Percentiles rank a stretch among this genome's conserved stretches.
Evolutionary conservation across 2,113 vertebrate species (phyloP).

Genomic region (Macaca nemestrina): DNA sequence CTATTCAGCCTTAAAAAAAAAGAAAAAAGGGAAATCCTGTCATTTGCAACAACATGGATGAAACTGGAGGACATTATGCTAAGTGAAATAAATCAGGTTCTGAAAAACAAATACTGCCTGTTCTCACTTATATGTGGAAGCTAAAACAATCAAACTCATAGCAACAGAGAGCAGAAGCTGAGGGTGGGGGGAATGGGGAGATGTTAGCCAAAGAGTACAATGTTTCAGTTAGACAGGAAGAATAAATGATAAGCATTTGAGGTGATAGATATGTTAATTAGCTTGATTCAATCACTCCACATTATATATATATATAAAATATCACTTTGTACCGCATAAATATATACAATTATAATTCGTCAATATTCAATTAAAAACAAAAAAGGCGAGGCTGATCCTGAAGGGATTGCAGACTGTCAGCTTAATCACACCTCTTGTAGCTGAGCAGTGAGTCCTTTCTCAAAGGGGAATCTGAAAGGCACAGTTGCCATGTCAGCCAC

Average conservation of each 20-base stretch:
- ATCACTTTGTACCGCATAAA: not conserved
- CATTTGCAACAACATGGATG: not conserved
- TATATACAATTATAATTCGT: not conserved
- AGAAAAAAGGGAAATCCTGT: not conserved
- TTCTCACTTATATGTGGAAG: not conserved
- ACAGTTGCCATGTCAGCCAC: too few species aligned
- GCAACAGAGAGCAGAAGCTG: not conserved
- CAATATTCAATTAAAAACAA: not conserved
- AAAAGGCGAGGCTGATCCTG: not conserved
- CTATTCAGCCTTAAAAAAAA: not conserved
- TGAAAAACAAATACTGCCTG: not conserved
- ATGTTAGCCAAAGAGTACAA: not conserved
- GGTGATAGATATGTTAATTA: not conserved
- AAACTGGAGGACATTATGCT: not conserved
- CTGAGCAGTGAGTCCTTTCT: not conserved
- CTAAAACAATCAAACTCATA: not conserved
- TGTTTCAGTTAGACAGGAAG: not conserved
- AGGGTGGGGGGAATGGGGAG: not conserved
- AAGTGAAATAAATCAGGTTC: not conserved
- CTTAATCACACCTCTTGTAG: not conserved
- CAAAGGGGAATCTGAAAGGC: not conserved
- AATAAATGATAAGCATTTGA: not conserved
- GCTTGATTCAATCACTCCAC: not conserved
- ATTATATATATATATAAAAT: not conserved
- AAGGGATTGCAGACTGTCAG: not conserved